Evolutionary conservation across 2,888 invertebrate species (phyloP), one percentile per base, ranked within the genome.

Genomic region (Nipponacmea schrenckii): DNA sequence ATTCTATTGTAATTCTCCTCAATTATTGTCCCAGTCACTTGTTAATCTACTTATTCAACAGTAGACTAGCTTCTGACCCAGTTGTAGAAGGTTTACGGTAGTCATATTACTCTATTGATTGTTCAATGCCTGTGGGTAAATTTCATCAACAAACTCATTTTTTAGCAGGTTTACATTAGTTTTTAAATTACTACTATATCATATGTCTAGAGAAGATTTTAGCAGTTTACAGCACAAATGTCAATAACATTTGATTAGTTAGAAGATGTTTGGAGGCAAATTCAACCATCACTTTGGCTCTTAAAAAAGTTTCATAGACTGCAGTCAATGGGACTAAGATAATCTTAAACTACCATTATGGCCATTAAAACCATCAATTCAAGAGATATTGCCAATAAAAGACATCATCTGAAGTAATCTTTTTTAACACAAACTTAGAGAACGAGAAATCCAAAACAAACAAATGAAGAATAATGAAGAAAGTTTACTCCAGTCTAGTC

Each of bases 191-290:
- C 24, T 56, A 24, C 24, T 24, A 56, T 24, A 56, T 56, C 20
- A 24, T 24, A 20, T 56, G 56, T 56, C 56, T 56, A 14, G 10
- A 12, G 10, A 5, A 24, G 14, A 10, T 56, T 56, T 56, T 56
- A 56, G 56, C 20, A 24, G 56, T 56, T 56, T 56, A 56, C 56
- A 56, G 56, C 24, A 56, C 56, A 56, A 24, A 12, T 56, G 56
- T 56, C 56, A 56, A 56, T 56, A 56, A 56, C 24, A 56, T 56
- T 56, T 56, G 56, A 56, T 56, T 56, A 56, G 20, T 56, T 56
- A 24, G 56, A 24, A 24, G 24, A 24, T 56, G 20, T 24, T 56
- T 56, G 56, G 56, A 56, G 56, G 56, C 56, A 56, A 56, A 56
- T 56, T 56, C 56, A 56, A 56, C 56, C 24, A 20, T 39, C 39